Evolutionary conservation across 2,888 invertebrate species (phyloP).

Genomic region (Galerucella calmariensis): DNA sequence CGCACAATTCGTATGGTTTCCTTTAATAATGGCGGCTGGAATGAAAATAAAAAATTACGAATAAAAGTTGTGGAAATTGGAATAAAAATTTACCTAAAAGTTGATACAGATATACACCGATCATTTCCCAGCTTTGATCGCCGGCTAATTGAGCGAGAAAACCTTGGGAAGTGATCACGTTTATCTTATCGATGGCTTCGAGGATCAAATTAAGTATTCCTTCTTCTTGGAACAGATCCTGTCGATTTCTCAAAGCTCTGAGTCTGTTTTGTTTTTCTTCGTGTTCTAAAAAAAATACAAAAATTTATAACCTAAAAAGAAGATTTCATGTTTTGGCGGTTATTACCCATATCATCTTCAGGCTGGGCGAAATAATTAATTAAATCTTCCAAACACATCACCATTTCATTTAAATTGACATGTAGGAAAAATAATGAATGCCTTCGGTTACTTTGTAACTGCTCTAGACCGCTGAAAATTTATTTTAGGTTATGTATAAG

Average conservation of each 20-base stretch:
- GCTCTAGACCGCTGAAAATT: slow-evolving; percentile 87
- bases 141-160: slow-evolving; percentile 94
- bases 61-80: background rate
- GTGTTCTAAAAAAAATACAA: slow-evolving; percentile 76
- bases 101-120: slow-evolving; percentile 96
- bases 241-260: slow-evolving; percentile 94
- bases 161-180: slow-evolving; percentile 92
- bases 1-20: slow-evolving; percentile 99
- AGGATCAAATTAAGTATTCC: slow-evolving; percentile 98
- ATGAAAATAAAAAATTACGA: slow-evolving; percentile 33
- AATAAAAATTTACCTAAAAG: slow-evolving; percentile 73
- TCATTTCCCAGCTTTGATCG: slow-evolving; percentile 97
- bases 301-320: slow-evolving; percentile 14
- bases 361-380: slow-evolving; percentile 99
- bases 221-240: slow-evolving; percentile 99
- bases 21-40: slow-evolving; percentile 97
- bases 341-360: slow-evolving; percentile 93
- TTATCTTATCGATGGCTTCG: slow-evolving; percentile 98
- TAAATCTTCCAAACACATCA: slow-evolving; percentile 98
- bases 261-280: slow-evolving; percentile 98
- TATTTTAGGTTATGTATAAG: slow-evolving; percentile 9
- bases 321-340: background rate
- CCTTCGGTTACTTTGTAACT: slow-evolving; percentile 85
- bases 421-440: slow-evolving; percentile 89
- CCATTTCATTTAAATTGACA: slow-evolving; percentile 97